Evolutionary conservation across 2,888 invertebrate species (phyloP), one percentile per base, ranked within the genome.

Genomic region (Heliconius aoede): DNA sequence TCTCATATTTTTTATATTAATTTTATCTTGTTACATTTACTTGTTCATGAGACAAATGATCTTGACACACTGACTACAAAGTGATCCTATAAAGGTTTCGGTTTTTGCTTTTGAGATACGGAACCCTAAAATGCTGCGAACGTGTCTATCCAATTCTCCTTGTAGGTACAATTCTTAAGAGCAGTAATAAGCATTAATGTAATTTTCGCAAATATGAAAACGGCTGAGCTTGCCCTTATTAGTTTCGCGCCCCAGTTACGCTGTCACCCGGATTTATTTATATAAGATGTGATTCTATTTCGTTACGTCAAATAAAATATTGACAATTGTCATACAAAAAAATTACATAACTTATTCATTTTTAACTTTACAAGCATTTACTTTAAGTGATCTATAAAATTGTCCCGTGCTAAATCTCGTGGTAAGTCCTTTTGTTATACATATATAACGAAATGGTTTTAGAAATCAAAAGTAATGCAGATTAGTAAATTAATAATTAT

Each of bases 151-250:
- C n/a, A n/a, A 68, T 30, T 68, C 46, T 21, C 24, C 36, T 28
- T 51, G 51, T 69, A 51, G 51, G 60, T 46, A 86, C 84, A 36
- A 85, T 86, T 83, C 84, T 79, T 82, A 82, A 83, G 82, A 87
- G 83, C 82, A 78, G 90, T 88, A 89, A 89, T 90, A 88, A 91
- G 87, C 88, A 85, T 90, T 91, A 90, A 91, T 87, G 88, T 91
- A 90, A 91, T 92, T 91, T 89, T 90, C 84, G 88, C 90, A 91
- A 91, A 92, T 91, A 91, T 91, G 90, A 89, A 90, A 90, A 91
- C 86, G 77, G 79, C 86, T 84, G 87, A 88, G 86, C 89, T 89
- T 87, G 85, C 86, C 88, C 89, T 91, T 91, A 91, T 91, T 91
- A 92, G 88, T 87, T 86, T 81, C 84, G 83, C 86, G 87, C 85